phyloP scores from a whole-genome alignment of 1,140 invertebrate species.

The Pollicipes pollicipes region DNA sequence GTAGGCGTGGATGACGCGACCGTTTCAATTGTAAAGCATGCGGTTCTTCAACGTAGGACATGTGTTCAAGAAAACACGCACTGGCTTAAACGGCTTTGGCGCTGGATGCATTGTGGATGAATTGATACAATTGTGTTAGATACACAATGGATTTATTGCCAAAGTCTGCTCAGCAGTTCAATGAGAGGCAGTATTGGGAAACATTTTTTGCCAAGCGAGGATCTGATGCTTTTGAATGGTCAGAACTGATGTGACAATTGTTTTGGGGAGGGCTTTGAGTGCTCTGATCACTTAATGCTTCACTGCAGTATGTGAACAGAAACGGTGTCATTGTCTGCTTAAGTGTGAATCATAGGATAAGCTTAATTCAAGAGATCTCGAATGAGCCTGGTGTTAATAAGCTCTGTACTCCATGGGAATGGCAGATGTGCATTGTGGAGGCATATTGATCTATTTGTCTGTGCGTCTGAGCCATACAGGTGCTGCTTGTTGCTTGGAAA shows the following conservation, averaged over 20 bases:
- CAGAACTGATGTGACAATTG: slow-evolving; percentile 20
- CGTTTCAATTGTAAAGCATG: too few species aligned
- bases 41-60: too few species aligned
- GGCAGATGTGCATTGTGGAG: background rate
- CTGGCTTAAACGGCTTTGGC: too few species aligned
- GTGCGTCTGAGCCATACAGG: slow-evolving; percentile 3
- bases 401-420: background rate
- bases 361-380: slow-evolving; percentile 3
- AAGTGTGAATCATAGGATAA: background rate
- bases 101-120: too few species aligned
- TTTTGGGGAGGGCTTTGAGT: slow-evolving; percentile 11
- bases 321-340: slow-evolving; percentile 11
- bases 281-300: too few species aligned
- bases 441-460: slow-evolving; percentile 15
- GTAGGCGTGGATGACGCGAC: too few species aligned
- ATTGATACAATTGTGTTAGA: too few species aligned
- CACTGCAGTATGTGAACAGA: too few species aligned
- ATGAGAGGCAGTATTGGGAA: slow-evolving; percentile 79
- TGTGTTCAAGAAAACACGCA: too few species aligned
- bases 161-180: slow-evolving; percentile 66
- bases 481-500: too few species aligned
- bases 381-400: background rate
- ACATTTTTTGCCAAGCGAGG: slow-evolving; percentile 80
- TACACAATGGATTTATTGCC: slow-evolving; percentile 45
- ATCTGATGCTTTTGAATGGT: slow-evolving; percentile 86